These are phyloP conservation scores for Elegia similella DNA, from an alignment of 2,888 invertebrate genomes.

Conservation along the genomic window DNA sequence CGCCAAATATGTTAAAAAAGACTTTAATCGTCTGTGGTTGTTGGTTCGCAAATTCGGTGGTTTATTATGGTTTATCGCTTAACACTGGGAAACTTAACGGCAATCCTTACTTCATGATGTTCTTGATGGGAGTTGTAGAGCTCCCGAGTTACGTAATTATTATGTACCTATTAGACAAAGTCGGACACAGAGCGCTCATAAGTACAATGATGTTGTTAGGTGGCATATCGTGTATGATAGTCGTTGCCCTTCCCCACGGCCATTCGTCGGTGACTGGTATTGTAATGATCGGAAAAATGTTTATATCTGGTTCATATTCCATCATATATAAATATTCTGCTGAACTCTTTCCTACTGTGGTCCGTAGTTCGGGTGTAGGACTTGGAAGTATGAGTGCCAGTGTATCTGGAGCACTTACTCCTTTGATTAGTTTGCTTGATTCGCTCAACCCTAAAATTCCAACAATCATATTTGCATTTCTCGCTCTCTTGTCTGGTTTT, in stretches of 20 bases:
- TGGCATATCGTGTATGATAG: slow-evolving; percentile 88
- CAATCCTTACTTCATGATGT: slow-evolving; percentile 90
- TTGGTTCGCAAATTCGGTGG: slow-evolving; percentile 93
- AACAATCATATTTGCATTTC: slow-evolving; percentile 87
- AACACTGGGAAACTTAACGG: slow-evolving; percentile 90
- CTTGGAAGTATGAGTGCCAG: slow-evolving; percentile 93
- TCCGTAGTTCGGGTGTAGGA: slow-evolving; percentile 92
- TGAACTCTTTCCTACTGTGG: slow-evolving; percentile 92
- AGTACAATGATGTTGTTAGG: slow-evolving; percentile 90
- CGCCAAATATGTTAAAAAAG: slow-evolving; percentile 88
- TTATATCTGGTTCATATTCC: slow-evolving; percentile 92
- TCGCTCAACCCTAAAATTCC: slow-evolving; percentile 90
- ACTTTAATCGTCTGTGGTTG: slow-evolving; percentile 90
- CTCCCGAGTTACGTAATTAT: slow-evolving; percentile 89
- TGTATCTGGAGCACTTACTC: slow-evolving; percentile 90
- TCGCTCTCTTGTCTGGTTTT: slow-evolving; percentile 88
- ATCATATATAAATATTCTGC: slow-evolving; percentile 94
- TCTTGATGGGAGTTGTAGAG: slow-evolving; percentile 90
- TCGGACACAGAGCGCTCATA: slow-evolving; percentile 89
- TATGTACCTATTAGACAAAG: slow-evolving; percentile 87
- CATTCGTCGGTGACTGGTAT: slow-evolving; percentile 82
- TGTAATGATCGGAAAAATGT: slow-evolving; percentile 90
- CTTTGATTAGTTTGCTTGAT: slow-evolving; percentile 88
- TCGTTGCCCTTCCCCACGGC: slow-evolving; percentile 86
- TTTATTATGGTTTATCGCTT: slow-evolving; percentile 91